Percentiles rank a stretch among this genome's conserved stretches.
Evolutionary conservation across 2,888 invertebrate genomes (phyloP).

Genomic region (Trissoscelio sp.): DNA sequence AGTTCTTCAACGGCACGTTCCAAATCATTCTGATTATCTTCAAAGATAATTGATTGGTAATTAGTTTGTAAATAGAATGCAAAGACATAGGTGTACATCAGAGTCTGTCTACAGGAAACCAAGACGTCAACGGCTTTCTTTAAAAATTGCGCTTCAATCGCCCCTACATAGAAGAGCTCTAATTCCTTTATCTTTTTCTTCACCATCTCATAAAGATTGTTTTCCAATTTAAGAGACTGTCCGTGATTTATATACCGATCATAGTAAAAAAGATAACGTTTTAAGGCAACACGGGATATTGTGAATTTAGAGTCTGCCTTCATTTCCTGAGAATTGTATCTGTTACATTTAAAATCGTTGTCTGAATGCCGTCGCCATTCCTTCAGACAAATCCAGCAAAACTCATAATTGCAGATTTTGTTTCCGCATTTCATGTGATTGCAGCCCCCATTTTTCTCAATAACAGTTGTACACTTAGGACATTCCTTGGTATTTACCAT

Average conservation of each 20-base stretch:
- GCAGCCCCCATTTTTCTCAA: slow-evolving; percentile 99
- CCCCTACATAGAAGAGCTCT: too few relatives aligned
- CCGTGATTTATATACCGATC: slow-evolving; percentile 99
- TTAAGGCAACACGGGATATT: slow-evolving; percentile 95
- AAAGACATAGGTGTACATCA: too few relatives aligned
- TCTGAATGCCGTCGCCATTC: too few relatives aligned
- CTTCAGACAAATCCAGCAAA: slow-evolving; percentile 99
- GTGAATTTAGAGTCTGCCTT: too few relatives aligned
- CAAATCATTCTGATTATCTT: too few relatives aligned
- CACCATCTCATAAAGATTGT: slow-evolving; percentile 97
- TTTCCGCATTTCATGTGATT: too few relatives aligned
- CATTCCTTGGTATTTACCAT: slow-evolving; percentile 99
- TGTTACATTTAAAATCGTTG: slow-evolving; percentile 99
- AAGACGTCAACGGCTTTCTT: too few relatives aligned
- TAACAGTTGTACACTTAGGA: slow-evolving; percentile 98
- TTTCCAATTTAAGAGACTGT: slow-evolving; percentile 99
- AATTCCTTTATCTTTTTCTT: slow-evolving; percentile 99
- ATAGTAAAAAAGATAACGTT: slow-evolving; percentile 99
- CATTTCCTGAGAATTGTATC: slow-evolving; percentile 98
- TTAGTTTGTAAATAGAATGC: too few relatives aligned
- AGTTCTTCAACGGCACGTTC: too few relatives aligned
- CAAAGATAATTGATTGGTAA: too few relatives aligned
- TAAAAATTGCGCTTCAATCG: slow-evolving; percentile 91
- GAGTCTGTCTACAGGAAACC: too few relatives aligned
- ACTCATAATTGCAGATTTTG: slow-evolving; percentile 98